Evolutionary conservation across 2,888 invertebrate genomes (phyloP), one percentile per base, ranked within the genome.

Genomic region (Archips xylosteana): DNA sequence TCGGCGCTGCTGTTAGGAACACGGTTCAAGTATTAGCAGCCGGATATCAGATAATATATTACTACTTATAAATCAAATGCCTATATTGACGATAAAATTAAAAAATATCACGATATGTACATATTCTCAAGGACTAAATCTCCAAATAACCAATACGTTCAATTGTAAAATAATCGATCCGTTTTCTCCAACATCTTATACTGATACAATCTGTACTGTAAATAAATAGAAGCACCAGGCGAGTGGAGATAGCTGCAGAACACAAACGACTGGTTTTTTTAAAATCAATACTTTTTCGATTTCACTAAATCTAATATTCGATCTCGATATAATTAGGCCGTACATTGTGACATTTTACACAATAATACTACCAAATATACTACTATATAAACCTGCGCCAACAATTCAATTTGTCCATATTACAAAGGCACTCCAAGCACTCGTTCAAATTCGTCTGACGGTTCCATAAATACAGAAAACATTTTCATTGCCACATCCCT

Each of bases 41-140:
- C 87, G 82, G 84, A 87, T 85, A 86, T 83, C 81, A 81, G 80
- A 82, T 81, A 84, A 78, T 78, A 78, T 77, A 80, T 80, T 79
- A 83, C 89, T 89, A 89, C 87, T 86, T 87, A 88, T 89, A 87
- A 86, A 90, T 88, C 89, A 84, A 84, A 87, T 85, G 86, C 89
- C 88, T 92, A 92, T 89, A 8, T 89, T 85, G 88, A 90, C 86
- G 88, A 89, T 92, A 92, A 91, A 90, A 92, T 91, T 92, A 92
- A 73, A 92, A 39, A 92, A 93, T 94, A 94, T 94, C 94, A 94
- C 94, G 93, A 90, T 94, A 94, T 94, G 92, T 94, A 94, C 93
- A 94, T 89, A 90, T 88, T 87, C 85, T 85, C 86, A 84, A 72
- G 87, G 84, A 89, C 89, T 83, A 71, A 68, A 90, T 87, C 83